Evolutionary conservation across 2,797 vertebrate genomes (phyloP), one percentile per base, ranked within the genome.

Genomic region (Kryptolebias ocellatus): DNA sequence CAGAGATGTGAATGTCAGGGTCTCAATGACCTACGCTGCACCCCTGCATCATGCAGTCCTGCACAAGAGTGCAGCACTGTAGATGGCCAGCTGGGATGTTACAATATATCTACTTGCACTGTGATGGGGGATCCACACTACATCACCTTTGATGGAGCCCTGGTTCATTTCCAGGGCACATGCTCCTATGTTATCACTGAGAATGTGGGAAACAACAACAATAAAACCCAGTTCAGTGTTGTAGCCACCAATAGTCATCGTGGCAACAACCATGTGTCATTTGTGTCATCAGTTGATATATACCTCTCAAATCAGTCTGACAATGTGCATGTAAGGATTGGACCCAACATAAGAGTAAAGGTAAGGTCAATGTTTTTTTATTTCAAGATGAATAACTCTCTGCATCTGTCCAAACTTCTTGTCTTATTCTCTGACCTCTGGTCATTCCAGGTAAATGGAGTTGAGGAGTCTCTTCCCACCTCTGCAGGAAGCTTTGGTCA

Each of bases 41-140:
- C 67, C 50, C 16, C 42, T 1, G 58, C 45, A 3, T 62, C 4
- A 10, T 93, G 93, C 27, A 67, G 77, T 45, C 12, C 51, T 1
- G 17, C 20, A 45, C 86, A 91, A 56, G n/a, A 78, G 44, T 94
- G 93, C 69, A 66, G 37, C 1, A 63, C 93, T 70, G 71, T 45
- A 84, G 46, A 86, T 0, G 91, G 92, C 0, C 50, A 0, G 1
- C 77, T 72, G 51, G 90, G 86, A 39, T 94, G 92, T 72, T 87
- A 66, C 0, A 45, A 65, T 17, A 60, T 86, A 78, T 86, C 88
- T 61, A 92, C 86, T 14, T 93, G 94, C 74, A 85, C 66, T 0
- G 85, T 90, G 14, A 94, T 75, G 0, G 94, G 94, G 0, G 93
- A 94, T 45, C 92, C 94, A 4, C 94, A 95, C 68, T 95, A 94